Base-by-base conservation (phyloP, 2,113 vertebrate genomes). In the Varanus salvator region DNA sequence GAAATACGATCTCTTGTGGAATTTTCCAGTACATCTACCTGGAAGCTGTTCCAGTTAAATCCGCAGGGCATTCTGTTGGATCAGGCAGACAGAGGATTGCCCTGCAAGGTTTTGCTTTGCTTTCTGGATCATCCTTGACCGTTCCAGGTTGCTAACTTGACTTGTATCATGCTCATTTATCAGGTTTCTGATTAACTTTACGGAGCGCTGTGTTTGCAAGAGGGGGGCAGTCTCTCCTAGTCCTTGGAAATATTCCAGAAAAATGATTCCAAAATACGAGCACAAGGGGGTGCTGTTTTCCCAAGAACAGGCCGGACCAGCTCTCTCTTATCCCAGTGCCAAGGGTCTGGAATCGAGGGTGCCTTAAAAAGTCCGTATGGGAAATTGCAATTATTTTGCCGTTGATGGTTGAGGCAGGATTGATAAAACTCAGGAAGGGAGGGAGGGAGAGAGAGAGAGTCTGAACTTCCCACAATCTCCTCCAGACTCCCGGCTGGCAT, bases 271-370 rank as follows among this genome's bases (percentile, higher is more conserved):
- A 11, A 21, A n/a, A 29, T 7, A 2, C 80, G 78, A 68, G 48
- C 96, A 94, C 96, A 12, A 97, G 96, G 90, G 96, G 96, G 96
- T 95, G 93, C 94, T 80, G 89, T 96, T 94, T 91, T 91, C 75
- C 21, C 92, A 5, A 4, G 5, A 89, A 81, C 15, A 1, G 81
- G 57, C 34, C 66, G 76, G 80, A 7, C 81, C 86, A 6, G 69
- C 7, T 31, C 27, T 29, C 7, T 9, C 38, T 90, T 9, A 87
- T 87, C 11, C 64, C 5, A 87, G n/a, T 66, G 25, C 57, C 6
- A 17, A 91, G 38, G 5, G 15, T 87, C 3, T 85, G 12, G 0
- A 77, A 50, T 72, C 21, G 87, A 81, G 90, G 66, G 0, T 19
- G 52, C 60, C 19, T 80, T 21, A 89, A 93, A 91, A 87, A 7